Conservation (phyloP, 2,797 vertebrate genomes). For the Psittacula echo region DNA sequence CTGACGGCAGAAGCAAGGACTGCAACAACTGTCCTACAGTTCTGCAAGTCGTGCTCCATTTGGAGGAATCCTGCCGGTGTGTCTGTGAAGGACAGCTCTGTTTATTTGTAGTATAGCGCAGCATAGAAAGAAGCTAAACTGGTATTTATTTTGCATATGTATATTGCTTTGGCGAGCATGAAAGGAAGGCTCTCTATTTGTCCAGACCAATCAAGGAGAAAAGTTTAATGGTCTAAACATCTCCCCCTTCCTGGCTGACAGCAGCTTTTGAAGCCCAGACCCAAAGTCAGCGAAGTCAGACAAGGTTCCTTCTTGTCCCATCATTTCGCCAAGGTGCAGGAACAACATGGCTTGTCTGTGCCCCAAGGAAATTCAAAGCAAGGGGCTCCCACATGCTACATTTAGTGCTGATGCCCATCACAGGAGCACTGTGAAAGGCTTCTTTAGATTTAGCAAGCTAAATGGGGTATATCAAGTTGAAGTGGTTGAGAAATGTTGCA, state of each 20-base stretch:
- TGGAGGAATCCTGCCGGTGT: background rate
- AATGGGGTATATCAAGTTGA: conserved; percentile 18
- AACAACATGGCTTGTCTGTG: background rate
- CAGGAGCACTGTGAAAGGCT: conserved; percentile 19
- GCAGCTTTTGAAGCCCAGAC: conserved; percentile 13
- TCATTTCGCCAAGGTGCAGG: background rate
- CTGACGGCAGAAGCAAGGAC: background rate
- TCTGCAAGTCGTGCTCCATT: background rate
- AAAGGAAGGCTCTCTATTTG: conserved; percentile 49
- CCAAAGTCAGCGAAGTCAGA: background rate
- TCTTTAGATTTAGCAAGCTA: background rate
- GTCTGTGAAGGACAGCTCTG: background rate
- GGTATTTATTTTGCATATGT: conserved; percentile 19
- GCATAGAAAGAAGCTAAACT: background rate
- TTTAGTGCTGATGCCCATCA: conserved; percentile 29
- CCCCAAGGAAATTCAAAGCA: conserved; percentile 22
- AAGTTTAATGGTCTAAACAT: background rate
- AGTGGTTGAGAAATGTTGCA: conserved; percentile 20
- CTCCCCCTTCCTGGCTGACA: conserved; percentile 17
- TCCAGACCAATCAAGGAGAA: conserved; percentile 16
- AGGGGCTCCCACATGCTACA: conserved; percentile 31
- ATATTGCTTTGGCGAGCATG: background rate
- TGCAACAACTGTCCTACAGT: background rate
- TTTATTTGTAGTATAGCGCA: conserved; percentile 5
- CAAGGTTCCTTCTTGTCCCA: conserved; percentile 40